phyloP scores from a whole-genome alignment of 2,113 vertebrate species.

The Colius striatus region DNA sequence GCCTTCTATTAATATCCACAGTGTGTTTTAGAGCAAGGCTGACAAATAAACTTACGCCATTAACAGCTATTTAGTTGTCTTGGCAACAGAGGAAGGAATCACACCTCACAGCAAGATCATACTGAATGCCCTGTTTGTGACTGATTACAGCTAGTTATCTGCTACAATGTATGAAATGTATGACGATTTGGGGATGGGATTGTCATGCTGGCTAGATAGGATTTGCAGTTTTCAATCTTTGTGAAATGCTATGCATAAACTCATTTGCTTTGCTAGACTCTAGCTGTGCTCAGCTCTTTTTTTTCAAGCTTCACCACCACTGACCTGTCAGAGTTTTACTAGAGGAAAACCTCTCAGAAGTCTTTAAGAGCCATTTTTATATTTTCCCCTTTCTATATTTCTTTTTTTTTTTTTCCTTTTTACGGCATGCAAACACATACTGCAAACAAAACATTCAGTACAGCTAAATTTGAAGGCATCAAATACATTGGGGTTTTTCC shows the following conservation, averaged over 20 bases:
- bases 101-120: neutral
- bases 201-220: neutral
- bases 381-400: neutral
- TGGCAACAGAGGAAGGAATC: slow-evolving; percentile 37
- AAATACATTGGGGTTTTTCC: neutral
- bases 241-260: neutral
- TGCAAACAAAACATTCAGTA: neutral
- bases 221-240: neutral
- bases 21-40: neutral
- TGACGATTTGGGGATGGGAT: neutral
- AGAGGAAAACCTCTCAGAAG: neutral
- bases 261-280: neutral
- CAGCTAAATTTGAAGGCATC: neutral
- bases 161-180: neutral
- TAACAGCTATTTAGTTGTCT: slow-evolving; percentile 50
- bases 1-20: neutral
- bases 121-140: neutral
- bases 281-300: neutral
- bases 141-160: slow-evolving; percentile 8
- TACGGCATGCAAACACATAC: neutral
- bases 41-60: slow-evolving; percentile 26
- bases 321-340: neutral
- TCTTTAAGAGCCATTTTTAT: neutral
- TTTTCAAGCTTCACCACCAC: neutral
- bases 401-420: neutral